These are phyloP conservation scores for Mustela nigripes DNA, from an alignment of 2,113 vertebrate genomes.

Conservation along the genomic window DNA sequence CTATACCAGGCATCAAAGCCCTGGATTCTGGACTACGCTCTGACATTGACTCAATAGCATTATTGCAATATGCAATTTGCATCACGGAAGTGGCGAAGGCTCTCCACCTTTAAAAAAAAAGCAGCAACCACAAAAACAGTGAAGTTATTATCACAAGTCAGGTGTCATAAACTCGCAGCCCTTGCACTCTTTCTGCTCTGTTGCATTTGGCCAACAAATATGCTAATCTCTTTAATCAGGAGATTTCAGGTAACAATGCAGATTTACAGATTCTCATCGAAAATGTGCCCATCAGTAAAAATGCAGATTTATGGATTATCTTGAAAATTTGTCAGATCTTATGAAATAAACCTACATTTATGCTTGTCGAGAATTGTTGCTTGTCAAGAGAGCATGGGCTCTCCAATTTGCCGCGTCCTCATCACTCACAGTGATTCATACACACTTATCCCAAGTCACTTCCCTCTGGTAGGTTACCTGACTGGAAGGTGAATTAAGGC, in stretches of 20 bases:
- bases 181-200: neutral
- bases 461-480: neutral
- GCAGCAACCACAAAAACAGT: neutral
- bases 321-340: slow-evolving; percentile 40
- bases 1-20: neutral
- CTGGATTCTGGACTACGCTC: neutral
- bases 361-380: neutral
- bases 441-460: neutral
- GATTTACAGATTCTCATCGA: slow-evolving; percentile 28
- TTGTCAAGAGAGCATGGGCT: neutral
- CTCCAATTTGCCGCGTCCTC: neutral
- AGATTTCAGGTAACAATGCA: slow-evolving; percentile 30
- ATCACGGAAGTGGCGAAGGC: neutral
- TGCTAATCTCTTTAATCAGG: slow-evolving; percentile 34
- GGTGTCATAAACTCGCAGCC: neutral
- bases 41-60: neutral
- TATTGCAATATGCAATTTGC: neutral
- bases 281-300: neutral
- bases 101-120: neutral
- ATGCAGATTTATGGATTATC: slow-evolving; percentile 15
- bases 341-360: slow-evolving; percentile 25
- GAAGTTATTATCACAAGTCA: neutral
- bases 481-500: slow-evolving; percentile 41
- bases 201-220: neutral
- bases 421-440: slow-evolving; percentile 1